These are phyloP conservation scores for Cebidichthys violaceus DNA, from an alignment of 2,113 vertebrate species.

Conservation along the genomic window DNA sequence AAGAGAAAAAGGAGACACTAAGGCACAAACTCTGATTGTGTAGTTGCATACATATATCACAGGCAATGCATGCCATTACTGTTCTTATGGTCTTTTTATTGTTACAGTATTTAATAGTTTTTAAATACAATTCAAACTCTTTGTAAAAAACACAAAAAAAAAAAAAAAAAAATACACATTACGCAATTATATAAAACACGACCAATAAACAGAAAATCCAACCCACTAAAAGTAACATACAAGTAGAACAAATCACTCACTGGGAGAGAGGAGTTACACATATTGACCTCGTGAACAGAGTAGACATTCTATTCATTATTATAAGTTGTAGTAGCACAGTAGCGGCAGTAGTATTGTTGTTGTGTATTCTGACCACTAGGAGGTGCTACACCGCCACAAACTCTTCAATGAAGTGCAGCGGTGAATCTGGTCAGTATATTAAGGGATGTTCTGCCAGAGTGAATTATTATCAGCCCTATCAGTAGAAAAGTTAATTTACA, in stretches of 20 bases:
- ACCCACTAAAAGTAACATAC: background rate
- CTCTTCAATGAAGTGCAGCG: background rate
- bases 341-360: background rate
- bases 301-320: background rate
- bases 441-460: background rate
- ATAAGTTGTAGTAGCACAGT: background rate
- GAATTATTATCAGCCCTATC: background rate
- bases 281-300: background rate
- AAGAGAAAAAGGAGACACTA: too few relatives aligned
- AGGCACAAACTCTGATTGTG: too few relatives aligned
- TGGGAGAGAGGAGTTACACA: background rate
- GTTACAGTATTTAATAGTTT: too few relatives aligned
- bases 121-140: too few relatives aligned
- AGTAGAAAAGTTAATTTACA: background rate
- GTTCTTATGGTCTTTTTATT: too few relatives aligned
- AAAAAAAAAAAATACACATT: background rate
- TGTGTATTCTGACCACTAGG: conserved; percentile 42
- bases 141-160: too few relatives aligned
- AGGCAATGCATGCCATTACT: too few relatives aligned
- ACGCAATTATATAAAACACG: background rate
- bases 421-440: background rate
- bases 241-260: background rate
- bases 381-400: conserved; percentile 45
- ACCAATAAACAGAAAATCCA: background rate
- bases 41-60: too few relatives aligned